Conservation (phyloP, 2,797 vertebrate genomes). For the Dendrocincla tyrannina region DNA sequence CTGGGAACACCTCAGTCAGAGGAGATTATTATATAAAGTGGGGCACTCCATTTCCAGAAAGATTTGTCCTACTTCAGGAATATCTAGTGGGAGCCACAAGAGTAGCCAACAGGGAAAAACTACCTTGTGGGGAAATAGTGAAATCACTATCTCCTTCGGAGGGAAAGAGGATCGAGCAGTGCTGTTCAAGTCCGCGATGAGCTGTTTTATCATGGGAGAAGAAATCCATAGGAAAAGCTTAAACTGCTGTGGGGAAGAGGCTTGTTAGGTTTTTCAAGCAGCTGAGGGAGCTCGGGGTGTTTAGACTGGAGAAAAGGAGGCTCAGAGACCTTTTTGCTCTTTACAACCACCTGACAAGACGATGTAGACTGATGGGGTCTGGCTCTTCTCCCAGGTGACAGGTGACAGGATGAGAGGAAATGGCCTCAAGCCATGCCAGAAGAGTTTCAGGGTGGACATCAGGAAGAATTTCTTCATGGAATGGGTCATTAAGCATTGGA, state of each 20-base stretch:
- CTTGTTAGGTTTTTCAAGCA: background rate
- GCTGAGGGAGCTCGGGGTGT: background rate
- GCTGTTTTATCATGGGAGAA: background rate
- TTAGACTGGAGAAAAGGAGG: background rate
- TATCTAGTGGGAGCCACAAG: background rate
- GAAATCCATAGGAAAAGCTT: background rate
- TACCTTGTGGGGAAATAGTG: background rate
- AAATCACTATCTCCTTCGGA: background rate
- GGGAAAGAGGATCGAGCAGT: background rate
- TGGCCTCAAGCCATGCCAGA: rapidly evolving
- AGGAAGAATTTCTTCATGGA: background rate
- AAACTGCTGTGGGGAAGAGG: rapidly evolving
- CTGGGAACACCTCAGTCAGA: background rate
- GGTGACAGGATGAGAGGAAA: background rate
- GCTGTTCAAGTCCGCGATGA: background rate
- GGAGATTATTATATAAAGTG: background rate
- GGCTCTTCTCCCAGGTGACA: background rate
- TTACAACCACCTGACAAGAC: background rate
- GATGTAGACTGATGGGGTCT: rapidly evolving
- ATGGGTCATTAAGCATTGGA: background rate
- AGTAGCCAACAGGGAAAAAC: background rate
- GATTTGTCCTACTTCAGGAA: constrained; percentile 8
- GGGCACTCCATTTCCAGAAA: background rate
- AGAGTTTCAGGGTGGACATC: background rate
- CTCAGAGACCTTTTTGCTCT: background rate